These are phyloP conservation scores for Orcinus orca DNA, from an alignment of 2,113 vertebrate species.

Conservation along the genomic window DNA sequence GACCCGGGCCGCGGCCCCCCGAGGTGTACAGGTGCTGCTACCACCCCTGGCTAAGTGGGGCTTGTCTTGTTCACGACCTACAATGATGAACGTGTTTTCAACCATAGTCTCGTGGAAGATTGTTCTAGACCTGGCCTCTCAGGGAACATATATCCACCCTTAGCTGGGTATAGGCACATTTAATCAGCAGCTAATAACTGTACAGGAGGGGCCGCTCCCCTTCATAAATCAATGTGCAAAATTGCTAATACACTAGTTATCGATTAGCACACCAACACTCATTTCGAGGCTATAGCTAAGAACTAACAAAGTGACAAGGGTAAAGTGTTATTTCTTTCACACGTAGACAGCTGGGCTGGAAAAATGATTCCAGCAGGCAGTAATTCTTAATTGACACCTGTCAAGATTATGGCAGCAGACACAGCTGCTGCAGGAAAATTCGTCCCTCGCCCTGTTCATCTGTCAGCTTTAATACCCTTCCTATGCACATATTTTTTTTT, in stretches of 20 bases:
- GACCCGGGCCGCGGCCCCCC: constrained; percentile 63
- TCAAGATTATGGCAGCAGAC: constrained; percentile 93
- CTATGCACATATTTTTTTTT: constrained; percentile 89
- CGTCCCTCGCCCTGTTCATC: constrained; percentile 95
- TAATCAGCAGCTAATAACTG: constrained; percentile 99
- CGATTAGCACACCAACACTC: constrained; percentile 96
- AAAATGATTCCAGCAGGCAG: constrained; percentile 94
- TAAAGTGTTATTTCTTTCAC: constrained; percentile 99
- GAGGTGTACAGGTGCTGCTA: constrained; percentile 82
- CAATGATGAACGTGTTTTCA: constrained; percentile 93
- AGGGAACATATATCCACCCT: constrained; percentile 95
- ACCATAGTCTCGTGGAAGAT: constrained; percentile 90
- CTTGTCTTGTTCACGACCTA: constrained; percentile 93
- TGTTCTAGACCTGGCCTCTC: constrained; percentile 93
- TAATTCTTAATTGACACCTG: constrained; percentile 99
- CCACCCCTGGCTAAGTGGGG: constrained; percentile 89
- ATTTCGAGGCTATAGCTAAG: constrained; percentile 96
- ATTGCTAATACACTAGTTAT: constrained; percentile 99
- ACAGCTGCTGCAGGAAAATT: constrained; percentile 95
- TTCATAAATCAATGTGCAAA: constrained; percentile 99
- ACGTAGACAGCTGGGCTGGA: constrained; percentile 95
- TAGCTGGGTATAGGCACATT: constrained; percentile 90
- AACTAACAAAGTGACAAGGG: constrained; percentile 99
- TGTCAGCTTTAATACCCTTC: constrained; percentile 99
- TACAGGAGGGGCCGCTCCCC: constrained; percentile 92